A percentile compares a stretch with the other conserved stretches of the same genome.
Conservation (phyloP, 2,888 invertebrate species). For the Autographa gamma region DNA sequence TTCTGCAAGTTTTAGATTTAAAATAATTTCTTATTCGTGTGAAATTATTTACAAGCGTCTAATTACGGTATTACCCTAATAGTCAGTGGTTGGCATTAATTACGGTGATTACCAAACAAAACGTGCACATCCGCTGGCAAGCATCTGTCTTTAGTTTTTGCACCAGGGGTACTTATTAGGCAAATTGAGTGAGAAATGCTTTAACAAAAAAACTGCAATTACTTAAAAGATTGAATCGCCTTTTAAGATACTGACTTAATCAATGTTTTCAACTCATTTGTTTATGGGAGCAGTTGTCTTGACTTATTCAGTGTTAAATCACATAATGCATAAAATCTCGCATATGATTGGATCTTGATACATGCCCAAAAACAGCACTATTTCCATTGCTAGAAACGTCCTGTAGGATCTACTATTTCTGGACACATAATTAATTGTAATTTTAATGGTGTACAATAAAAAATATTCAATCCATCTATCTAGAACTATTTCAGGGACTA, state of each 20-base stretch:
- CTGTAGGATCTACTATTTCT: too few relatives aligned
- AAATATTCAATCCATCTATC: too few relatives aligned
- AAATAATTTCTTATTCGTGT: constrained; percentile 28
- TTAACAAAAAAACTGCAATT: constrained; percentile 7
- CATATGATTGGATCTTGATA: too few relatives aligned
- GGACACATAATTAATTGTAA: too few relatives aligned
- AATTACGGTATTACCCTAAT: constrained; percentile 46
- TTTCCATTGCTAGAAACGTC: too few relatives aligned
- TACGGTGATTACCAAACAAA: constrained; percentile 42
- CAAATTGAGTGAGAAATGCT: constrained; percentile 25
- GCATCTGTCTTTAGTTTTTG: constrained; percentile 32
- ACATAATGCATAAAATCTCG: too few relatives aligned
- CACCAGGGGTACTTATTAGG: constrained; percentile 12
- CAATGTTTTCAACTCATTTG: background rate
- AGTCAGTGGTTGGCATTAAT: constrained; percentile 60
- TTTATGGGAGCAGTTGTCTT: background rate
- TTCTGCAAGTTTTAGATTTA: background rate
- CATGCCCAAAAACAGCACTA: too few relatives aligned
- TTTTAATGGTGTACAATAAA: too few relatives aligned
- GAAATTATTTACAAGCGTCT: constrained; percentile 27
- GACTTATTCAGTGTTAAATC: background rate
- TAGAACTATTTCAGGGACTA: too few relatives aligned
- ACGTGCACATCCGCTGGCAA: constrained; percentile 42
- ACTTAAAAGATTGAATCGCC: constrained; percentile 2
- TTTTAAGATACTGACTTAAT: background rate